phyloP scores from a whole-genome alignment of 2,888 invertebrate species.

The Heliconius hortense region DNA sequence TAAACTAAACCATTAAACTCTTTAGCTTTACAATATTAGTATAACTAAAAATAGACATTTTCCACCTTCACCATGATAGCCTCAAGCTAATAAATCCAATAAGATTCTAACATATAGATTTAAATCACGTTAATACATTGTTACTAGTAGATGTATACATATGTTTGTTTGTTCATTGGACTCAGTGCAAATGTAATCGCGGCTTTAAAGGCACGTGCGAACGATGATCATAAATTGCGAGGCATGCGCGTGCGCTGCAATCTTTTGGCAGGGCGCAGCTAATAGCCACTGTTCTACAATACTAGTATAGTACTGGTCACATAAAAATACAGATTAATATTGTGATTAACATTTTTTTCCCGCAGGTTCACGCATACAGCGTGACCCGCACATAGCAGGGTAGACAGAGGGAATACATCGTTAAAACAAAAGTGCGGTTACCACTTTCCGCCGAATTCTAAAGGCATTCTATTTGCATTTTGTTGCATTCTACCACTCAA shows the following conservation, averaged over 20 bases:
- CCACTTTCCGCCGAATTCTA: no score
- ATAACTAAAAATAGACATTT: neutral
- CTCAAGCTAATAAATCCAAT: neutral
- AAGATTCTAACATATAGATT: neutral
- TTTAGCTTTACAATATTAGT: no score
- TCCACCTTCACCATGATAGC: neutral
- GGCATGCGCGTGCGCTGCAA: conserved; percentile 29
- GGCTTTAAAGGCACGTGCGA: conserved; percentile 23
- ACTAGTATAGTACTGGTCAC: neutral
- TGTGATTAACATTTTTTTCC: no score
- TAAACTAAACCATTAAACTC: no score
- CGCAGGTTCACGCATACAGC: no score
- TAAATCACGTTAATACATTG: conserved; percentile 1
- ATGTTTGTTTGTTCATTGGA: conserved; percentile 1
- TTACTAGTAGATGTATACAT: neutral
- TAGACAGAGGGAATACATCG: no score
- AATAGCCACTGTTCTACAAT: conserved; percentile 1
- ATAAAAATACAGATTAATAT: neutral
- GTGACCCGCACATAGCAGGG: no score
- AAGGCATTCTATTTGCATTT: no score
- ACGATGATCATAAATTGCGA: conserved; percentile 28
- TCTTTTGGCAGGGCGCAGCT: conserved; percentile 25
- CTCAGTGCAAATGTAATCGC: conserved; percentile 17
- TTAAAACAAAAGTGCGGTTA: no score
- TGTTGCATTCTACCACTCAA: no score